Evolutionary conservation across 1,140 invertebrate genomes (phyloP), one percentile per base, ranked within the genome.

Genomic region (Helicoverpa zea): DNA sequence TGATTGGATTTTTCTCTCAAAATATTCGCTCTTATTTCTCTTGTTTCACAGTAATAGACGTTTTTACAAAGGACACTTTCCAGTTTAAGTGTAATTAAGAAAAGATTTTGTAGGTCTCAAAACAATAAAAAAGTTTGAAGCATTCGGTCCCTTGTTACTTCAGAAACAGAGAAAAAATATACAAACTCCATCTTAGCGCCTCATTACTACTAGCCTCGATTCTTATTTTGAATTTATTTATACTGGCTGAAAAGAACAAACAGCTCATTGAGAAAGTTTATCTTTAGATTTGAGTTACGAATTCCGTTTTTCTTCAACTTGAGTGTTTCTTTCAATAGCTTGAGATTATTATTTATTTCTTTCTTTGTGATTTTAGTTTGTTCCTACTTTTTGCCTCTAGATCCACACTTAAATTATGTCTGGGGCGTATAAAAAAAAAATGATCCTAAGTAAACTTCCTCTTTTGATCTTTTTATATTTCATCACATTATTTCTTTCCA

Each of bases 211-310:
- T 68, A 68, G 64, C 43, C 43, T 66, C 64, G 16, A 49, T 68
- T 68, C 64, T 68, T 49, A 68, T 68, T 68, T 68, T 68, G 64
- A 68, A 68, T 49, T 68, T 68, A 49, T 18, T 49, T 16, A 10
- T 4, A 49, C 64, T 68, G 64, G 64, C 64, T 68, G 64, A 4
- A 68, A 68, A 68, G n/a, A 49, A 68, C 64, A 23, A 13, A 49
- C 63, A 49, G 43, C 43, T 66, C 63, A 66, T 66, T 66, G 35
- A 49, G n/a, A 66, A 66, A 49, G 35, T 66, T 66, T 47, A 9
- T 18, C 43, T 47, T 68, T 68, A 23, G 43, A 47, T 23, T 49
- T 68, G 43, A 18, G 30, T 49, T 18, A 16, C 16, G 9, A 12
- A 66, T n/a, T 64, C 18, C 30, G 12, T 66, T 66, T 35, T 47